Percentiles rank a stretch among this genome's conserved stretches.
phyloP scores from a whole-genome alignment of 2,113 vertebrate species.

The Asarcornis scutulata region DNA sequence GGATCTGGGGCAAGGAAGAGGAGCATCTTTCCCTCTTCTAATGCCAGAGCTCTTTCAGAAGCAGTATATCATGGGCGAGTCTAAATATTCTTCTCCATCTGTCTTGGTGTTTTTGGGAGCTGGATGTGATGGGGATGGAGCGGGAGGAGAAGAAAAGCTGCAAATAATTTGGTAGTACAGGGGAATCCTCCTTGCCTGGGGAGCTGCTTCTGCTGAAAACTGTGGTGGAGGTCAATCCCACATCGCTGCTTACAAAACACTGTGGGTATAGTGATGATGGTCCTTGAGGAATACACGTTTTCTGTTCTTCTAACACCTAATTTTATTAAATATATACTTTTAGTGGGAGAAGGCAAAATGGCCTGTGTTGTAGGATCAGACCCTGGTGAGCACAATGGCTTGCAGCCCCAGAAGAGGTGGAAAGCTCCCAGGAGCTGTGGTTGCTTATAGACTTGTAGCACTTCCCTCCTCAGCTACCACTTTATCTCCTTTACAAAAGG shows the following conservation, averaged over 20 bases:
- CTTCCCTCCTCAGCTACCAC: not conserved
- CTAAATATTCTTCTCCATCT: not conserved
- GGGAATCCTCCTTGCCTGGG: not conserved
- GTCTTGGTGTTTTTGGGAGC: not conserved
- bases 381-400: not conserved
- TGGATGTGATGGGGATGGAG: not conserved
- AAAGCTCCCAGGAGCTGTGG: not conserved
- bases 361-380: not conserved
- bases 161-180: not conserved
- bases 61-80: not conserved
- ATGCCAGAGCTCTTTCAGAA: not conserved
- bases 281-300: not conserved
- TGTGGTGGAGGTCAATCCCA: not conserved
- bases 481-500: not conserved
- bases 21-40: not conserved
- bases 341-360: not conserved
- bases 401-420: accelerated
- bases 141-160: not conserved
- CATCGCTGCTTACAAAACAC: not conserved
- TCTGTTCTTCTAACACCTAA: not conserved
- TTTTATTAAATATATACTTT: not conserved
- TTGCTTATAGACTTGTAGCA: not conserved
- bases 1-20: not conserved
- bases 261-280: not conserved
- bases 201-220: not conserved